phyloP scores from a whole-genome alignment of 2,113 vertebrate species.

The Spea multiplicata region DNA sequence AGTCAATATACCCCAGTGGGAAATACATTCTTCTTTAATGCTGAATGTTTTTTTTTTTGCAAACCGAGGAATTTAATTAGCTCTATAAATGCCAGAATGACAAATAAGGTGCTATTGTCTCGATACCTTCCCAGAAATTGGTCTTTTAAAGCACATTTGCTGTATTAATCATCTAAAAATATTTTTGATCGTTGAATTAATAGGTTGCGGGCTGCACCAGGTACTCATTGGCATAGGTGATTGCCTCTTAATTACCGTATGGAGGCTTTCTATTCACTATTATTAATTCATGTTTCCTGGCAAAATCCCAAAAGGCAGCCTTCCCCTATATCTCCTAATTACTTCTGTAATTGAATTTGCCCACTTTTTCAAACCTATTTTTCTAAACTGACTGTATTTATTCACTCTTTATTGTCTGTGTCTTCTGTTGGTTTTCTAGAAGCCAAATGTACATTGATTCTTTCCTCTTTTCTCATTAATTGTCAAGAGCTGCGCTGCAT shows the following conservation, averaged over 20 bases:
- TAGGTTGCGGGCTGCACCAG: constrained; percentile 88
- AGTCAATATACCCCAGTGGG: constrained; percentile 54
- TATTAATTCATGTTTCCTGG: constrained; percentile 99
- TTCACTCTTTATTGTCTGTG: constrained; percentile 98
- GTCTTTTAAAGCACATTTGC: constrained; percentile 99
- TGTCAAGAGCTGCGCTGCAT: constrained; percentile 84
- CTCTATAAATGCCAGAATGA: constrained; percentile 97
- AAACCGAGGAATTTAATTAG: constrained; percentile 99
- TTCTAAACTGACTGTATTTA: constrained; percentile 98
- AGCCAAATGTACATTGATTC: constrained; percentile 88
- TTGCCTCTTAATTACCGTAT: constrained; percentile 99
- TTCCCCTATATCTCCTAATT: constrained; percentile 99
- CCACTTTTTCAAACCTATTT: constrained; percentile 98
- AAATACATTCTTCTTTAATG: constrained; percentile 72
- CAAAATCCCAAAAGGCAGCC: constrained; percentile 91
- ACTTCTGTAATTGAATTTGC: constrained; percentile 99
- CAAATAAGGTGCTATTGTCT: constrained; percentile 96
- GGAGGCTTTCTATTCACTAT: constrained; percentile 91
- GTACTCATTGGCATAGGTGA: constrained; percentile 99
- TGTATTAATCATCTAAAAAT: constrained; percentile 99
- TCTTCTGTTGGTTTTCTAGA: constrained; percentile 91
- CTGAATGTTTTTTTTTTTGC: constrained; percentile 71
- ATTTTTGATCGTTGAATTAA: constrained; percentile 99
- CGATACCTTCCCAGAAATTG: constrained; percentile 98
- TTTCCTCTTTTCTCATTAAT: constrained; percentile 88